A percentile compares a stretch with the other conserved stretches of the same genome.
These are phyloP conservation scores for Uloborus diversus DNA, from an alignment of 1,140 invertebrate genomes.

Conservation along the genomic window DNA sequence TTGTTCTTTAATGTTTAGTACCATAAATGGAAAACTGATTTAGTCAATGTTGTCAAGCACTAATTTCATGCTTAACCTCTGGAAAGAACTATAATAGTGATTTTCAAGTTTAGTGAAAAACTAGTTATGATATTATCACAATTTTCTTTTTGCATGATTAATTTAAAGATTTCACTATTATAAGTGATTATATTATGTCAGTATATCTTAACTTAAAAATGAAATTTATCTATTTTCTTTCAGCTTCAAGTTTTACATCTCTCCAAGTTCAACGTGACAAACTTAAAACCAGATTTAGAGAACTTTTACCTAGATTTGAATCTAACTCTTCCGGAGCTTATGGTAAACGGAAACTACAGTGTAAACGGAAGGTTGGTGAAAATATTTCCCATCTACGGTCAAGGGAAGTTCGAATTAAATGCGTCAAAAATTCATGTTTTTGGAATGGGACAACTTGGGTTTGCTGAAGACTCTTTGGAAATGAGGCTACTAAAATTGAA, in stretches of 20 bases:
- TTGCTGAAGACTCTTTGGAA: slow-evolving; percentile 21
- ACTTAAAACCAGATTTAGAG: slow-evolving; percentile 32
- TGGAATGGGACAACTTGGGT: slow-evolving; percentile 34
- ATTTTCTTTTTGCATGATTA: too few relatives aligned
- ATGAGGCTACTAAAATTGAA: slow-evolving; percentile 31
- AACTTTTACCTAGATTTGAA: slow-evolving; percentile 20
- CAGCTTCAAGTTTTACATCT: slow-evolving; percentile 23
- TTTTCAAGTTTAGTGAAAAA: too few relatives aligned
- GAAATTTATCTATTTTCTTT: too few relatives aligned
- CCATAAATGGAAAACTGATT: too few relatives aligned
- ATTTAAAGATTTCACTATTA: too few relatives aligned
- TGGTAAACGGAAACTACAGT: slow-evolving; percentile 24
- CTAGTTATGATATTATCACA: too few relatives aligned
- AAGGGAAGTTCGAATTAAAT: slow-evolving; percentile 42
- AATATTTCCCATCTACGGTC: slow-evolving; percentile 47
- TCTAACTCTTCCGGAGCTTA: slow-evolving; percentile 26
- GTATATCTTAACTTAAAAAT: too few relatives aligned
- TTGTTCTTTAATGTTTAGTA: too few relatives aligned
- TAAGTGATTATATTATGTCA: too few relatives aligned
- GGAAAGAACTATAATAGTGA: too few relatives aligned
- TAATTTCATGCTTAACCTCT: too few relatives aligned
- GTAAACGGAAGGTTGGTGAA: slow-evolving; percentile 27
- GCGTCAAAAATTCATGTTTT: slow-evolving; percentile 20
- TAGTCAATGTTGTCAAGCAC: too few relatives aligned
- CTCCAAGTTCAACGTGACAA: slow-evolving; percentile 30